Percentiles rank a stretch among this genome's conserved stretches.
phyloP scores from a whole-genome alignment of 2,113 vertebrate genomes.

The Arothron firmamentum region DNA sequence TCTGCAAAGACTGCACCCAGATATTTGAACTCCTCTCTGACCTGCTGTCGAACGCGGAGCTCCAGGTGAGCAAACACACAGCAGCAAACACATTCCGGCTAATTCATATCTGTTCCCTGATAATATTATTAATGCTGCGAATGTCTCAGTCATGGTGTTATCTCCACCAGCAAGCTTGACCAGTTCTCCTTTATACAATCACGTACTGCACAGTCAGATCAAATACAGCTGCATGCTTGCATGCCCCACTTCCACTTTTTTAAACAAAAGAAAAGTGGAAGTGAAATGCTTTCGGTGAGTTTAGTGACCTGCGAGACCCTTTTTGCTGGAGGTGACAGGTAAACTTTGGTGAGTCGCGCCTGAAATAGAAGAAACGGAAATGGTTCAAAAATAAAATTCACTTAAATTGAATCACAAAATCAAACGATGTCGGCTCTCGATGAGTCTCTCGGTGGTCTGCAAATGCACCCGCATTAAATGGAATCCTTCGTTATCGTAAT shows the following conservation, averaged over 20 bases:
- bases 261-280: constrained; percentile 25
- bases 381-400: not conserved
- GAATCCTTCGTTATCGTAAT: too few relatives aligned
- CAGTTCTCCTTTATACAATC: not conserved
- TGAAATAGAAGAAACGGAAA: not conserved
- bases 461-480: too few relatives aligned
- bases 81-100: constrained; percentile 18
- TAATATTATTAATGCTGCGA: constrained; percentile 12
- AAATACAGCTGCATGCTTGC: not conserved
- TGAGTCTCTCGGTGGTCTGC: too few relatives aligned
- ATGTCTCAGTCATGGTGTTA: not conserved
- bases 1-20: constrained; percentile 72
- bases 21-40: constrained; percentile 68
- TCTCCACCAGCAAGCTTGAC: not conserved
- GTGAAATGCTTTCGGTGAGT: constrained; percentile 5
- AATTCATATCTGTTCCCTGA: constrained; percentile 30
- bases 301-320: not conserved
- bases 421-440: too few relatives aligned
- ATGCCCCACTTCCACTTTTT: constrained; percentile 5
- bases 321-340: not conserved
- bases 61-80: constrained; percentile 60
- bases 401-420: too few relatives aligned
- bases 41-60: constrained; percentile 60
- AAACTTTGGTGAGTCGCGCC: not conserved
- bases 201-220: not conserved